These are phyloP conservation scores for Vultur gryphus DNA, from an alignment of 2,797 vertebrate genomes.

Conservation along the genomic window DNA sequence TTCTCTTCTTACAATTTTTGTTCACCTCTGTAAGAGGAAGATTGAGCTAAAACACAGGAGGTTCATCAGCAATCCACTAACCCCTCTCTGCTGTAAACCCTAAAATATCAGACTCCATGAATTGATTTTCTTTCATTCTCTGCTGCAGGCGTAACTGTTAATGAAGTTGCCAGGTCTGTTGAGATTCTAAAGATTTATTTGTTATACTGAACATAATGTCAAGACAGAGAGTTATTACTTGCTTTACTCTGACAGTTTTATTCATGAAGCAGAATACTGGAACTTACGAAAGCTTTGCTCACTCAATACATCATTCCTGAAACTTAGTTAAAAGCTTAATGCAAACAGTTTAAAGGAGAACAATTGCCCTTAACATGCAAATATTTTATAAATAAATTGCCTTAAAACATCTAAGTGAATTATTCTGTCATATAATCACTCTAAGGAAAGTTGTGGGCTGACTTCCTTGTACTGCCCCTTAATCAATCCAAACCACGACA, in stretches of 20 bases:
- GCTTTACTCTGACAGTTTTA: slow-evolving; percentile 54
- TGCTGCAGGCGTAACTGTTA: slow-evolving; percentile 52
- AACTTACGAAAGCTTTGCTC: slow-evolving; percentile 9
- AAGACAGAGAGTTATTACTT: slow-evolving; percentile 47
- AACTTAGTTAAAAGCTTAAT: slow-evolving; percentile 50
- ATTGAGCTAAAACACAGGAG: background rate
- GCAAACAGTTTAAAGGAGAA: slow-evolving; percentile 48
- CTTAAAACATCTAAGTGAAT: slow-evolving; percentile 21
- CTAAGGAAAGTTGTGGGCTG: background rate
- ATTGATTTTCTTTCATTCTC: slow-evolving; percentile 62
- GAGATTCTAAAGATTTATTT: slow-evolving; percentile 66
- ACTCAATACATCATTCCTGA: slow-evolving; percentile 53
- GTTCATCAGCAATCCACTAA: background rate
- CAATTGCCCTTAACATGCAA: slow-evolving; percentile 50
- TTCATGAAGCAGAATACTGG: slow-evolving; percentile 45
- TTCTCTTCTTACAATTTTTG: background rate
- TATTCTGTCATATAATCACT: slow-evolving; percentile 15
- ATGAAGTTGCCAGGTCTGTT: slow-evolving; percentile 62
- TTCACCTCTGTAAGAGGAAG: background rate
- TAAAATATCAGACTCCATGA: slow-evolving; percentile 19
- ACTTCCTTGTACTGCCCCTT: background rate
- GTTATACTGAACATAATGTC: slow-evolving; percentile 55
- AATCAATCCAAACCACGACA: background rate
- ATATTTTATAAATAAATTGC: slow-evolving; percentile 41
- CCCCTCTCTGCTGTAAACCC: slow-evolving; percentile 4